Conservation (phyloP, 1,140 invertebrate genomes). For the Drosophila nigrodunni region DNA sequence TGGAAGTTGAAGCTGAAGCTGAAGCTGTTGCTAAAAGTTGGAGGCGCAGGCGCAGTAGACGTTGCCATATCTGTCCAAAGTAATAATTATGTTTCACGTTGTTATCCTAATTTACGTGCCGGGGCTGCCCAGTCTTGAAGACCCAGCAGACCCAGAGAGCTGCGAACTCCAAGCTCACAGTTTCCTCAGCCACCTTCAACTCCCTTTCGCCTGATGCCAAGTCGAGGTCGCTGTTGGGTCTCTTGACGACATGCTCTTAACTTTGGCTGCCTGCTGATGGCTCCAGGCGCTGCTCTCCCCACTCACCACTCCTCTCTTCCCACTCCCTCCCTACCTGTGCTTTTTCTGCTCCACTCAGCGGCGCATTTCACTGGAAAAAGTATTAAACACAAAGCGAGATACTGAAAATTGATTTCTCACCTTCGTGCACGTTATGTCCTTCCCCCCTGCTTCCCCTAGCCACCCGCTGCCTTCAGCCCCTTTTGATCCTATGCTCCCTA, state of each 20-base stretch:
- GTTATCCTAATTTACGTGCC: constrained; percentile 83
- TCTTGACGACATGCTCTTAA: constrained; percentile 34
- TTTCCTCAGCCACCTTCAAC: background rate
- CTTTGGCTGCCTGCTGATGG: constrained; percentile 45
- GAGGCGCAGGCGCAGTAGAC: constrained; percentile 40
- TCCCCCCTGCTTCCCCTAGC: background rate
- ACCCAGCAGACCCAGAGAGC: background rate
- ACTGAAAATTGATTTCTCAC: constrained; percentile 83
- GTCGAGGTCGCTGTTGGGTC: constrained; percentile 7
- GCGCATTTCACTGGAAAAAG: constrained; percentile 80
- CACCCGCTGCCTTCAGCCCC: background rate
- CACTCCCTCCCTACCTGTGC: background rate
- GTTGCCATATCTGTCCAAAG: constrained; percentile 80
- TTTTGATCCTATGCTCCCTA: background rate
- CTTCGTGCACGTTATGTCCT: constrained; percentile 77
- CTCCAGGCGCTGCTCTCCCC: constrained; percentile 45
- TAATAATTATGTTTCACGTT: constrained; percentile 84
- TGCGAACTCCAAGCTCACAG: background rate
- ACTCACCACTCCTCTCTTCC: constrained; percentile 26
- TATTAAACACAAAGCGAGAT: constrained; percentile 82
- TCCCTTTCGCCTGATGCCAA: background rate
- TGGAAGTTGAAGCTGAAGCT: constrained; percentile 1
- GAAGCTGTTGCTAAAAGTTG: no score
- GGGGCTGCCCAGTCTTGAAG: constrained; percentile 41
- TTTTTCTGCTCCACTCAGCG: constrained; percentile 23